These are phyloP conservation scores for Crypturellus tataupa DNA, from an alignment of 2,797 vertebrate genomes.

Conservation along the genomic window DNA sequence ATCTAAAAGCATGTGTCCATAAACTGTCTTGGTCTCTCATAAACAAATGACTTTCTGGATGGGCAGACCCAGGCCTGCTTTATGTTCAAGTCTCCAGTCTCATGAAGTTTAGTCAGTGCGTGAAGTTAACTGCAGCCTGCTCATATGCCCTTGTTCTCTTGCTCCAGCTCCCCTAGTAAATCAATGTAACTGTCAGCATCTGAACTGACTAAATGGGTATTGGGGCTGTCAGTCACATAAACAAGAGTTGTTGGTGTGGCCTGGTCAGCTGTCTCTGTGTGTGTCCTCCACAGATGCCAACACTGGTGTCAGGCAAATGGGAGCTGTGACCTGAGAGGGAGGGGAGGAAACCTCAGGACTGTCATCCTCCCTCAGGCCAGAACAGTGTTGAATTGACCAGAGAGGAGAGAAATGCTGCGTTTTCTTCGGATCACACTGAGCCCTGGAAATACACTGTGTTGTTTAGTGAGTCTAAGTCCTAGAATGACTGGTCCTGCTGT, in stretches of 20 bases:
- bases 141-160: background rate
- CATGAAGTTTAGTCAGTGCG: background rate
- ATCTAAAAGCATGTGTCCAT: accelerated
- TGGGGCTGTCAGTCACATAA: background rate
- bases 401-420: background rate
- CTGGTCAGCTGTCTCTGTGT: background rate
- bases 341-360: background rate
- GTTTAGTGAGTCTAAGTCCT: background rate
- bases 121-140: background rate
- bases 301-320: accelerated
- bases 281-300: background rate
- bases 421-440: background rate
- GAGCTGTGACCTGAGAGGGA: background rate
- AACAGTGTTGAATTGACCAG: background rate
- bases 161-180: background rate
- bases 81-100: background rate
- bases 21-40: background rate
- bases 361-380: background rate
- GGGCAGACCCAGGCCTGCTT: background rate
- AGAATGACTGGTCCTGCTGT: constrained; percentile 7
- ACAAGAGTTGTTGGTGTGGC: background rate
- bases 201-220: background rate
- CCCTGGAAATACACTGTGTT: accelerated
- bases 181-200: background rate
- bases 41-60: background rate